Base-by-base conservation (phyloP, 2,797 vertebrate genomes). In the Odontamblyopus lacepedii region DNA sequence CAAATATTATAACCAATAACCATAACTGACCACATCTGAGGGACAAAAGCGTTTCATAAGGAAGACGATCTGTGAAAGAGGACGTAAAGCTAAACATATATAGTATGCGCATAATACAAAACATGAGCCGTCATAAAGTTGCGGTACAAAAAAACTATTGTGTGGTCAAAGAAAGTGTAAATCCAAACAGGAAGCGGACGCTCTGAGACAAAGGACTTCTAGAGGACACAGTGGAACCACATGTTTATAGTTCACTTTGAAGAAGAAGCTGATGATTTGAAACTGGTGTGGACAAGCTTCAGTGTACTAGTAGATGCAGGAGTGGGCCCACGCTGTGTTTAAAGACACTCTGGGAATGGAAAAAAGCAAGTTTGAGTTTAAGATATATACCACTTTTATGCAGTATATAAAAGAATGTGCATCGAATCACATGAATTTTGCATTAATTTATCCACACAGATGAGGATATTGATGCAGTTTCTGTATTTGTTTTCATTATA, bases 131-230 rank as follows among this genome's bases (percentile, higher is more conserved):
- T 56, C 32, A 75, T 68, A 78, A 73, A 68, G 60, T 19, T 66
- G 70, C 73, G 74, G 60, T 70, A 7, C 8, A 78, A 74, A 73
- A 23, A 74, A 74, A 82, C 67, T 77, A 79, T 82, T 64, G 77
- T 76, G 61, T 4, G 38, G 6, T 62, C 53, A 56, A 56, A 78
- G 70, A 75, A 55, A 0, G 44, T 44, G 63, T 72, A 56, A 79
- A 73, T 67, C 29, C 55, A 60, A 65, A 53, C 27, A n/a, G 61
- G 57, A 32, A 23, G 41, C 19, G 29, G 61, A 50, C 57, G 67
- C 68, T 73, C 71, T 62, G 35, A 78, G 79, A 83, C 78, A 75
- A 67, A 7, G 60, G 32, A 66, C 30, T 69, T 35, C 16, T 9
- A 71, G 12, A 55, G 32, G 64, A 57, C 60, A 48, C 67, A 73